phyloP scores from a whole-genome alignment of 2,797 vertebrate species.

The Chaenodraco wilsoni region DNA sequence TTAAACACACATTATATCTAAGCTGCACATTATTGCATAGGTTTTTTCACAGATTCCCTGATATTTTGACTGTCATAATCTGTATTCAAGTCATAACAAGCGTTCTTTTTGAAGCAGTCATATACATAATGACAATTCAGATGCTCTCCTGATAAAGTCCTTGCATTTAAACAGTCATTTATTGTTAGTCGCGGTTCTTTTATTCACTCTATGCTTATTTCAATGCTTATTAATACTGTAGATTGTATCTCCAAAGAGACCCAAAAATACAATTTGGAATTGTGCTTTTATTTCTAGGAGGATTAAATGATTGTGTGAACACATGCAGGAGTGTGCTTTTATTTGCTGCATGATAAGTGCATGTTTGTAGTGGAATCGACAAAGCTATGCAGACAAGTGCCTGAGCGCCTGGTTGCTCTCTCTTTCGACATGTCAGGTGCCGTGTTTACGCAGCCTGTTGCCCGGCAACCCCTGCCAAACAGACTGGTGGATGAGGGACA shows the following conservation, averaged over 20 bases:
- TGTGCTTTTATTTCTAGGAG: constrained; percentile 1
- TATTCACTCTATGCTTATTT: constrained; percentile 9
- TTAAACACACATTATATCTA: constrained; percentile 15
- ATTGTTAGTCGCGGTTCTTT: constrained; percentile 5
- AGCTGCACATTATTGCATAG: background rate
- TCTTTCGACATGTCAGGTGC: constrained; percentile 72
- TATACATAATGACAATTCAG: constrained; percentile 34
- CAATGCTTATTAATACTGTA: constrained; percentile 9
- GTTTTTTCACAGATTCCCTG: background rate
- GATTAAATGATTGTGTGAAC: constrained; percentile 6
- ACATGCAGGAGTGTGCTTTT: constrained; percentile 28
- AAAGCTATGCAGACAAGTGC: constrained; percentile 52
- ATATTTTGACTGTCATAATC: constrained; percentile 6
- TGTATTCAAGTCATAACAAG: background rate
- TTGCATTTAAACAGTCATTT: constrained; percentile 23
- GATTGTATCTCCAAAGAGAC: background rate
- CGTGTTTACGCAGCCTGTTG: constrained; percentile 74
- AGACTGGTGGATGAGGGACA: constrained; percentile 62
- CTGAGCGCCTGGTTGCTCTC: constrained; percentile 59
- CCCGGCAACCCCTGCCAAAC: constrained; percentile 74
- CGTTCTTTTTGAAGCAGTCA: background rate
- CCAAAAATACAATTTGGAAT: background rate
- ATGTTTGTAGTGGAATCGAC: constrained; percentile 47
- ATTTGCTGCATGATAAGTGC: constrained; percentile 51
- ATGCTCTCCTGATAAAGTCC: constrained; percentile 24